Conservation (phyloP, 1,140 invertebrate genomes). For the Leptonema lineaticorne region DNA sequence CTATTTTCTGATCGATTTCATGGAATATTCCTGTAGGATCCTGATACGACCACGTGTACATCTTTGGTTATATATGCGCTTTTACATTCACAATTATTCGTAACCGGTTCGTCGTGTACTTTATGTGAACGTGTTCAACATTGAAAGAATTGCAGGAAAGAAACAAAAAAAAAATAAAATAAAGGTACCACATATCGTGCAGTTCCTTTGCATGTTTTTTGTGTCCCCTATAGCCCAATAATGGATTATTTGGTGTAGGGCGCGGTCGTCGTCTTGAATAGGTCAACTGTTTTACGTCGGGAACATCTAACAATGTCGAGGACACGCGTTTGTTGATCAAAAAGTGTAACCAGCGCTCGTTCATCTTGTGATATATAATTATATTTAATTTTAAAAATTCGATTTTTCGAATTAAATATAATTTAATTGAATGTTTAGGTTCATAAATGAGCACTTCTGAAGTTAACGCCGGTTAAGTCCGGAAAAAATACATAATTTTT, state of each 20-base stretch:
- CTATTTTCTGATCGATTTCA: too few species aligned
- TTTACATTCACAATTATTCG: neutral
- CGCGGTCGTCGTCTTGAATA: conserved; percentile 2
- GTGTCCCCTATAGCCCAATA: neutral
- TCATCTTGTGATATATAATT: too few species aligned
- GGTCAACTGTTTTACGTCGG: neutral
- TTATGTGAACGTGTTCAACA: neutral
- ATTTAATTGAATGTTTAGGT: too few species aligned
- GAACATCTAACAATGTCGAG: conserved; percentile 1
- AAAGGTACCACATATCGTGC: neutral
- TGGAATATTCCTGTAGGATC: too few species aligned
- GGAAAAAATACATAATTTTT: too few species aligned
- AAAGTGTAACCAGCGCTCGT: neutral
- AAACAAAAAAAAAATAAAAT: neutral
- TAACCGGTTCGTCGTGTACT: neutral
- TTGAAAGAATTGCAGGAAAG: neutral
- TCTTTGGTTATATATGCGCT: neutral
- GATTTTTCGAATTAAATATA: too few species aligned
- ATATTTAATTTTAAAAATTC: too few species aligned
- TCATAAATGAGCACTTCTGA: too few species aligned
- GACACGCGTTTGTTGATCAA: neutral
- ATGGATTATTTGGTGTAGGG: conserved; percentile 5
- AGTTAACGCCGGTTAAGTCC: too few species aligned
- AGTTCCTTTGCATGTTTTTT: conserved; percentile 1
- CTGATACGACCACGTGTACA: neutral